Conservation (phyloP, 2,888 invertebrate species). For the Apomyelois bistriatella region DNA sequence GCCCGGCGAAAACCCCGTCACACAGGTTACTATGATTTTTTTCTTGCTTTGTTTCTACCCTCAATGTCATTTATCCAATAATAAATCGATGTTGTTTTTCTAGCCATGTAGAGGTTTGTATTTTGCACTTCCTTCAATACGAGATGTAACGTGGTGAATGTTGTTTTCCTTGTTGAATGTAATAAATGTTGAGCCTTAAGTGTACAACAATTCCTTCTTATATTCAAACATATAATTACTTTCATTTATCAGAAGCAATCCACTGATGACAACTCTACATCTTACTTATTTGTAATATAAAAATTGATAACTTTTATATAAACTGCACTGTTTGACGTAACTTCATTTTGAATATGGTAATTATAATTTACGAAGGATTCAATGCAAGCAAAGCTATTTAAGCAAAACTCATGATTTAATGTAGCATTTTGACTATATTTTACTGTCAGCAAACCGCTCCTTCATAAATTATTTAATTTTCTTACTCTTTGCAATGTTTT, state of each 20-base stretch:
- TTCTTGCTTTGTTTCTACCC: not conserved
- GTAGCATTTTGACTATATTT: too few relatives aligned
- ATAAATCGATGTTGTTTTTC: constrained; percentile 36
- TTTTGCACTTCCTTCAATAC: constrained; percentile 14
- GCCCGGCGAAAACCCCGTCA: constrained; percentile 94
- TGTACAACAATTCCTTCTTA: not conserved
- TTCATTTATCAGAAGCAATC: not conserved
- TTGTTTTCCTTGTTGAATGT: constrained; percentile 4
- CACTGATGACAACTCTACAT: not conserved
- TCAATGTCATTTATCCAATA: not conserved
- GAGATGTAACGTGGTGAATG: constrained; percentile 4
- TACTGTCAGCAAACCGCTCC: constrained; percentile 12
- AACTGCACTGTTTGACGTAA: too few relatives aligned
- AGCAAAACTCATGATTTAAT: too few relatives aligned
- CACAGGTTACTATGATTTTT: constrained; percentile 83
- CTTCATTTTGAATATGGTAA: not conserved
- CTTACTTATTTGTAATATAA: not conserved
- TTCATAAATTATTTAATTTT: constrained; percentile 35
- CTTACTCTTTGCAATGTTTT: constrained; percentile 78
- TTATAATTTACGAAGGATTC: constrained; percentile 34
- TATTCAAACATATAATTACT: not conserved
- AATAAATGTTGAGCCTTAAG: not conserved
- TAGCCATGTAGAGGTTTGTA: constrained; percentile 24
- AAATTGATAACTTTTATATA: not conserved
- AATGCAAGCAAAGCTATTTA: not conserved